Evolutionary conservation across 2,888 invertebrate species (phyloP), one percentile per base, ranked within the genome.

Genomic region (Galerucella nymphaeae): DNA sequence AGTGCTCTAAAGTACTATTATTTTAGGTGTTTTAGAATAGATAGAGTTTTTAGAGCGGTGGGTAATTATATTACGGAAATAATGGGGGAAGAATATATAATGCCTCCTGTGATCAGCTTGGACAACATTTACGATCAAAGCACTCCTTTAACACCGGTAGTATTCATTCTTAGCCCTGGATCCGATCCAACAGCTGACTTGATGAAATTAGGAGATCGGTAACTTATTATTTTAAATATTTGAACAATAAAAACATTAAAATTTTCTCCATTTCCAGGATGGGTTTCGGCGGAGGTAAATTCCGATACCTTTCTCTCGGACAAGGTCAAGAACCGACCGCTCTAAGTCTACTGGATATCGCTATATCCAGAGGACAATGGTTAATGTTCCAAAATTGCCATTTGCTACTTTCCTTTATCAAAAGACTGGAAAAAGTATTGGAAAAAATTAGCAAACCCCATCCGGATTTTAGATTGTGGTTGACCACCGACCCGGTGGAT

Each of bases 381-480:
- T 87, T 97, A 75, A 94, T 97, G 90, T 89, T 96, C 30, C 97
- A 97, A 88, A 97, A 97, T 87, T 97, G 96, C 75, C 97, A 97
- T 84, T 87, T 97, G 64, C 87, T 97, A 30, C 89, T 96, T 11
- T 88, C 90, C 5, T 97, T 97, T 88, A 89, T 96, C 6, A 89
- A 91, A 20, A 91, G 91, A 76, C 86, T 97, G 77, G 97, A 97
- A 86, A 96, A 96, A 83, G 90, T 91, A 77, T 86, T 97, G 66
- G 96, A 96, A 83, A 89, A 91, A 84, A 89, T 94, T 82, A 90
- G 88, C 70, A 93, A 93, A 80, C 95, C 96, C 0, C 96, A 97
- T 88, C 94, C 95, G 0, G 95, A 96, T 86, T 97, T 97, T 87
- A 89, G 97, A 9, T 88, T 97, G 1, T 97, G 97, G 97, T 88